Evolutionary conservation across 2,888 invertebrate species (phyloP), one percentile per base, ranked within the genome.

Genomic region (Tillus elongatus): DNA sequence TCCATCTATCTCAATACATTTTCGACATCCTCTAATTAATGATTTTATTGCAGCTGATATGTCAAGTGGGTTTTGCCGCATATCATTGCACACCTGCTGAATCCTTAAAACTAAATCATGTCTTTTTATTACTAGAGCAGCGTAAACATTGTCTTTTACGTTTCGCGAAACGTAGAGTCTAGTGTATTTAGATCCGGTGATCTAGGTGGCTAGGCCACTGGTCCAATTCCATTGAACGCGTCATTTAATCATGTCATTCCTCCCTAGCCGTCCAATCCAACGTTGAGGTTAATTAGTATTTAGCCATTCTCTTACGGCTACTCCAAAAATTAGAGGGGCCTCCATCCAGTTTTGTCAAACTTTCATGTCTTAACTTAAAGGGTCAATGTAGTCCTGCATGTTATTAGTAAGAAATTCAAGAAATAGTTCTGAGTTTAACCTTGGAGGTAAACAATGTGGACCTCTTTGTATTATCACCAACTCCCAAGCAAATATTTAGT

Each of bases 201-300:
- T n/a, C n/a, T n/a, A 6, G 24, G 24, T 19, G 24, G 24, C n/a
- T n/a, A 19, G 24, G 24, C 6, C n/a, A 19, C 6, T 19, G 24
- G 24, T 19, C n/a, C 24, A 19, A 19, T 19, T 19, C 24, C 24
- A 19, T 19, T 19, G 24, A n/a, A n/a, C 24, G n/a, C 24, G 24
- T 19, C 24, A 19, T 19, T n/a, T n/a, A 19, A 8, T 19, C 6
- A 19, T 19, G n/a, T 19, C 24, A 19, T 19, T 19, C 24, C 24
- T 19, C 24, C 24, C 24, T 19, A 19, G 24, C 24, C 24, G 24
- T 8, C 24, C 24, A 19, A 19, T 19, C 24, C 6, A 19, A 19
- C 6, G 24, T 19, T n/a, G n/a, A n/a, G n/a, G n/a, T n/a, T n/a
- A n/a, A n/a, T n/a, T 19, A 8, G 6, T 19, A 19, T 19, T 19